Evolutionary conservation across 2,797 vertebrate species (phyloP).

Genomic region (Chrysocyon brachyurus): DNA sequence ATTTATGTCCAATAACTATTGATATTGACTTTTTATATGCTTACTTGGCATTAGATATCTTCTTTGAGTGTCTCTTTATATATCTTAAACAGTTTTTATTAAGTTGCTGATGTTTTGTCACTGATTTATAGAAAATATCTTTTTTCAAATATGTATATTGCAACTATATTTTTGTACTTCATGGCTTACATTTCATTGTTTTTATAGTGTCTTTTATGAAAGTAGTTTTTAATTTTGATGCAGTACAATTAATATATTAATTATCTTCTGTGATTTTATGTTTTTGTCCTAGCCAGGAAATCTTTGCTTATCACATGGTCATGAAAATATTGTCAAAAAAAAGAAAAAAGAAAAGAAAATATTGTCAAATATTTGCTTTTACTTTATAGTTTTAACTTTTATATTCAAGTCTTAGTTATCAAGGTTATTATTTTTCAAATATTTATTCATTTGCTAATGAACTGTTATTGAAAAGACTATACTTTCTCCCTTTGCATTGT

Average conservation of each 20-base stretch:
- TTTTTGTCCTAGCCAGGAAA: neutral
- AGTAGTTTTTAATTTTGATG: neutral
- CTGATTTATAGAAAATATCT: neutral
- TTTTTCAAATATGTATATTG: neutral
- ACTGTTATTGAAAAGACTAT: neutral
- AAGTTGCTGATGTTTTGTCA: neutral
- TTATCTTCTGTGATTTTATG: neutral
- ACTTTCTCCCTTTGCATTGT: neutral
- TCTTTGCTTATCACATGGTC: neutral
- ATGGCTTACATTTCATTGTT: neutral
- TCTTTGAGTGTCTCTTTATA: neutral
- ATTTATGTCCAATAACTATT: neutral
- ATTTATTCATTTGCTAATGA: neutral
- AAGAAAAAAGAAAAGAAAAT: no score
- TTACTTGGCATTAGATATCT: neutral
- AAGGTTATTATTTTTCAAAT: neutral
- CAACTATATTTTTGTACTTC: neutral
- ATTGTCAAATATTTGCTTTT: neutral
- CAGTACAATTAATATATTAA: neutral
- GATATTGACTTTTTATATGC: neutral
- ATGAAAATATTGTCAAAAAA: neutral
- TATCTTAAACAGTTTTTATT: neutral
- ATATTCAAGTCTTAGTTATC: neutral
- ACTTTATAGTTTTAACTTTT: neutral
- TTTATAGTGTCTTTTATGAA: neutral